Conservation (phyloP, 1,140 invertebrate species). For the Forficula auricularia region DNA sequence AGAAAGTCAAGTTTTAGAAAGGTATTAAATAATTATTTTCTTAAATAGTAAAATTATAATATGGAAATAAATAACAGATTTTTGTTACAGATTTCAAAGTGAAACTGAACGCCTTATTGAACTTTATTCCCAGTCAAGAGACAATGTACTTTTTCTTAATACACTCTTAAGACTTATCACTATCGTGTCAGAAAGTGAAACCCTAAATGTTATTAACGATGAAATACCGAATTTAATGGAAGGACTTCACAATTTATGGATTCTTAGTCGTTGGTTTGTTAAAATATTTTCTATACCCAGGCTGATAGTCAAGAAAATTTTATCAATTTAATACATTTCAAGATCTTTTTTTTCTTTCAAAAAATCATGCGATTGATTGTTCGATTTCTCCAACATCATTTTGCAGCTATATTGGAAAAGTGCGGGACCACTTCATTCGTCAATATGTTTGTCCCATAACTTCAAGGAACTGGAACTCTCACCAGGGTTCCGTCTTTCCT, state of each 20-base stretch:
- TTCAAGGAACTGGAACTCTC: no score
- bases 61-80: conserved; percentile 6
- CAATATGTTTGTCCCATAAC: no score
- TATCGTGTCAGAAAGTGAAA: conserved; percentile 47
- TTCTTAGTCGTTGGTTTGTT: conserved; percentile 42
- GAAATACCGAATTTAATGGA: conserved; percentile 60
- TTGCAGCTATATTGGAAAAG: no score
- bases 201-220: conserved; percentile 51
- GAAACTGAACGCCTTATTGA: conserved; percentile 41
- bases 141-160: conserved; percentile 67
- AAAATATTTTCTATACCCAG: no score
- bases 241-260: conserved; percentile 67
- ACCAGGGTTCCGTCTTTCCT: no score
- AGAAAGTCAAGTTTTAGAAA: conserved; percentile 26
- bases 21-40: background rate
- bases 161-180: conserved; percentile 65
- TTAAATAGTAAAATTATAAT: background rate
- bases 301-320: no score
- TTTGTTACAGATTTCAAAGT: conserved; percentile 29
- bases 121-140: conserved; percentile 55
- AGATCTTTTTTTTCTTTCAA: no score
- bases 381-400: no score
- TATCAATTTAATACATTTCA: no score
- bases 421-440: no score
- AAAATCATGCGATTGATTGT: no score